Conservation (phyloP, 37 sponge, comb jelly and placozoan genomes). For the Ianthella basta region DNA sequence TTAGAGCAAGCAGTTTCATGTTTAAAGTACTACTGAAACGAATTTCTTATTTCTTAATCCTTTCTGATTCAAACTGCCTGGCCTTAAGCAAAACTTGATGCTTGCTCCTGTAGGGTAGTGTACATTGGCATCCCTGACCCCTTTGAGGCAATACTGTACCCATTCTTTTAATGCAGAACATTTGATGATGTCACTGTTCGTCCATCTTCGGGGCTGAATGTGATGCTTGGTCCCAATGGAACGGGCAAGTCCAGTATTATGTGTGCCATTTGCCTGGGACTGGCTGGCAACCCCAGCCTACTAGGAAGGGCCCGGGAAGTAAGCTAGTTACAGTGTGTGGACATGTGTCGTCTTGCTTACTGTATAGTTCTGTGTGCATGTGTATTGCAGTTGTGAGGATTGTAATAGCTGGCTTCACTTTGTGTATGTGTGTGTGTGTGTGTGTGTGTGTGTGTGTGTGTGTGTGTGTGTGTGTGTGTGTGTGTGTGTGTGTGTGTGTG, state of each 20-base stretch:
- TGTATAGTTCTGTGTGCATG: background rate
- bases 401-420: too few relatives aligned
- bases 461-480: conserved; percentile 21
- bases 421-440: conserved; percentile 2
- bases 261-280: conserved; percentile 95
- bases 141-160: too few relatives aligned
- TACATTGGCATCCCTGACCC: too few relatives aligned
- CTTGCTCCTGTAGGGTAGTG: too few relatives aligned
- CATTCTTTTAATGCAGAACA: conserved; percentile 59
- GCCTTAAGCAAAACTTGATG: too few relatives aligned
- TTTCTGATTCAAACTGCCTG: too few relatives aligned
- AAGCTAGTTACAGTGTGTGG: conserved; percentile 24
- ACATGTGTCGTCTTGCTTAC: too few relatives aligned
- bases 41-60: too few relatives aligned
- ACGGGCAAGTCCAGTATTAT: conserved; percentile 98
- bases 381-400: too few relatives aligned
- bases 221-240: conserved; percentile 96
- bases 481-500: conserved; percentile 9
- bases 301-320: conserved; percentile 96
- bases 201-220: conserved; percentile 84
- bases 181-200: conserved; percentile 86
- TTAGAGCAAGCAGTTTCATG: too few relatives aligned
- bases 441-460: conserved; percentile 9
- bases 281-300: conserved; percentile 82
- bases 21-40: too few relatives aligned